These are phyloP conservation scores for Lepidocyrtoides sp. DNA, from an alignment of 2,888 invertebrate genomes.

Conservation along the genomic window DNA sequence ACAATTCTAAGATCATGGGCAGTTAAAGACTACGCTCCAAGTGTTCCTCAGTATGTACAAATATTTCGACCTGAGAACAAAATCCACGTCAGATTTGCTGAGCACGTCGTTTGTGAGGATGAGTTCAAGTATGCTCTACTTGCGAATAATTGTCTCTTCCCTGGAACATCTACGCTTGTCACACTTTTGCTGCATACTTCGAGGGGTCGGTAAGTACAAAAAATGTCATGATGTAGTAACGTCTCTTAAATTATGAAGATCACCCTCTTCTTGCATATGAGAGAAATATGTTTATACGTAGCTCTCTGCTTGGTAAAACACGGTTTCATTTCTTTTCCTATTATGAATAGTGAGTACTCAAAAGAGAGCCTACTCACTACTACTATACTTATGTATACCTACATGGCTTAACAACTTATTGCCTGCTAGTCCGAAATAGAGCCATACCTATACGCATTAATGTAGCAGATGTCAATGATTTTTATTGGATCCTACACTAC, in stretches of 20 bases:
- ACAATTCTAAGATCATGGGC: constrained; percentile 88
- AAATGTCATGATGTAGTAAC: constrained; percentile 9
- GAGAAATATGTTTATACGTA: not conserved
- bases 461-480: constrained; percentile 42
- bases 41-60: constrained; percentile 96
- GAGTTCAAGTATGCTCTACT: constrained; percentile 99
- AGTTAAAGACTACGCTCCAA: constrained; percentile 94
- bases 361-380: not conserved
- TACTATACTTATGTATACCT: not conserved
- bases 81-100: constrained; percentile 99
- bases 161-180: constrained; percentile 98
- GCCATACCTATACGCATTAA: not conserved
- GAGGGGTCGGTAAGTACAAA: constrained; percentile 96
- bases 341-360: too few relatives aligned
- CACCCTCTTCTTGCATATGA: not conserved
- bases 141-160: constrained; percentile 99
- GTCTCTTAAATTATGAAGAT: constrained; percentile 51
- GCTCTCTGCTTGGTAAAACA: not conserved
- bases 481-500: constrained; percentile 46
- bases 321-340: not conserved
- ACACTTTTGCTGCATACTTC: constrained; percentile 98
- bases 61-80: constrained; percentile 99
- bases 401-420: not conserved
- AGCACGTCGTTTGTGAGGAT: constrained; percentile 99
- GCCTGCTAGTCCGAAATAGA: not conserved